Base-by-base conservation (phyloP, 2,888 invertebrate species). In the Platycheirus albimanus region DNA sequence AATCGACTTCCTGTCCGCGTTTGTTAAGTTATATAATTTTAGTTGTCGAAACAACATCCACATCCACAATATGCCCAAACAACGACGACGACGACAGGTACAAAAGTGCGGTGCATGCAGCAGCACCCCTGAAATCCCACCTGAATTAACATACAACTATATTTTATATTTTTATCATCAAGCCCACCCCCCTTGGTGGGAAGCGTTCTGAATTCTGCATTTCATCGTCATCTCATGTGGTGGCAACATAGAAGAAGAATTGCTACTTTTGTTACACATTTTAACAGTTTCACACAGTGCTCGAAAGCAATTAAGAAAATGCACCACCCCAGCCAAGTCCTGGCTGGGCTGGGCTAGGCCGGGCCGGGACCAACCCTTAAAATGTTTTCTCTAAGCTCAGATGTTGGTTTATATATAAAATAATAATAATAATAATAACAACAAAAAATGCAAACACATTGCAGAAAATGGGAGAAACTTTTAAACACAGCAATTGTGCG, bases 271-370 rank as follows among this genome's bases (percentile, higher is more conserved):
- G 77, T 78, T 69, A 78, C 67, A 83, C 69, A 83, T 83, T 83
- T 83, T 72, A 74, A 83, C 83, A 83, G 72, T 74, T 83, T 83
- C 83, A 83, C 78, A 83, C 72, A 78, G 83, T 83, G 72, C 72
- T 83, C 63, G 83, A 83, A 83, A 83, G 83, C 83, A 83, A 83
- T 83, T 83, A 83, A 78, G 83, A 83, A 78, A 83, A 83, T 83
- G 83, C 69, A 83, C 77, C 71, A 75, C 81, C 81, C 66, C 51
- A 52, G 4, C 66, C 51, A 52, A 4, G 10, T 15, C 28, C 20
- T 3, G 15, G 6, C 13, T n/a, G n/a, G n/a, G n/a, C n/a, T n/a
- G n/a, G n/a, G n/a, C n/a, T n/a, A n/a, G n/a, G n/a, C 49, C 67
- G 28, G 52, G 4, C 61, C 15, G 5, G 20, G 51, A 64, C 54